Conservation (phyloP, 2,797 vertebrate species). For the Protosalanx chinensis region DNA sequence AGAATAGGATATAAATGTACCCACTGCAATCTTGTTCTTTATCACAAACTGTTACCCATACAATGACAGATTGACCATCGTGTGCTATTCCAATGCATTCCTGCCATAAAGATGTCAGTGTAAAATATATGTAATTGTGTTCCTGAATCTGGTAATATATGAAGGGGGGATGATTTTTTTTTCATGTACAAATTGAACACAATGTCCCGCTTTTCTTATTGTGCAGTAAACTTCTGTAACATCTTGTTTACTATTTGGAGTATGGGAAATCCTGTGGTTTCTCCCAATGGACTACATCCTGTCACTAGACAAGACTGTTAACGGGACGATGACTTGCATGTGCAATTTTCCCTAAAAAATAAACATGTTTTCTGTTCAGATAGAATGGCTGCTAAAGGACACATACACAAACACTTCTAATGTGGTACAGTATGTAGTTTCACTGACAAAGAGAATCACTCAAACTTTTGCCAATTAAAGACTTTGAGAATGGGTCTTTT, state of each 20-base stretch:
- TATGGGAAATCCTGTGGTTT: conserved; percentile 47
- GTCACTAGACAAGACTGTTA: background rate
- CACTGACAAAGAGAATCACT: conserved; percentile 12
- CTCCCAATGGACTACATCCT: background rate
- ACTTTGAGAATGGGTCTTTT: conserved; percentile 55
- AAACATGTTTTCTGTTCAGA: too few relatives aligned
- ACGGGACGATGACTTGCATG: background rate
- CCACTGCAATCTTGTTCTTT: conserved; percentile 28
- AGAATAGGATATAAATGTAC: background rate
- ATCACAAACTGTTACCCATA: conserved; percentile 31
- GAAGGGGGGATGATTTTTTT: conserved; percentile 31
- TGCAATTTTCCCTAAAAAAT: background rate
- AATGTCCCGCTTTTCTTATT: conserved; percentile 37
- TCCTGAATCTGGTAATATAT: too few relatives aligned
- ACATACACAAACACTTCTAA: background rate
- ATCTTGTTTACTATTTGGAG: conserved; percentile 27
- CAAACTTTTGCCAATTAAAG: conserved; percentile 44
- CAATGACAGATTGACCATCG: background rate
- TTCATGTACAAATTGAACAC: background rate
- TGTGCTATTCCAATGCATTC: background rate
- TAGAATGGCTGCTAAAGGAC: background rate
- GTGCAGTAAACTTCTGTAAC: conserved; percentile 6
- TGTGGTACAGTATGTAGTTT: conserved; percentile 28
- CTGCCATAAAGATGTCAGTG: background rate
- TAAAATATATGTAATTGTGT: too few relatives aligned